These are phyloP conservation scores for Bubalus kerabau DNA, from an alignment of 2,113 vertebrate genomes.

Conservation along the genomic window DNA sequence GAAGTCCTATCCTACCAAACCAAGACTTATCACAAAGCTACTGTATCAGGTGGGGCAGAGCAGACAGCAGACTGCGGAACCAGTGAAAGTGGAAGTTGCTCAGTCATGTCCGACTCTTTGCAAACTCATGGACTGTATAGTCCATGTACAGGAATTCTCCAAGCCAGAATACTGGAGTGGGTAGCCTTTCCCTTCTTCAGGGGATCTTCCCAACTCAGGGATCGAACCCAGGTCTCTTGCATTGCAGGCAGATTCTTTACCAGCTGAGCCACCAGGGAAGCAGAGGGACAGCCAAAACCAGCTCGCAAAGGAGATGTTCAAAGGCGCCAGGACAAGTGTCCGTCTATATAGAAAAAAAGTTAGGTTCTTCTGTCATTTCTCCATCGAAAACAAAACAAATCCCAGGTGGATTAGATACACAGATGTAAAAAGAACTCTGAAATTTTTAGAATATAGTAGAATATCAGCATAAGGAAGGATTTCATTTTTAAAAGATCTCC, in stretches of 20 bases:
- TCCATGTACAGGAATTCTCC: background rate
- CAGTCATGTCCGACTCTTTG: background rate
- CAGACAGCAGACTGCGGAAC: background rate
- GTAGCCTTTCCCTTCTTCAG: background rate
- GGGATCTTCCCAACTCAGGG: background rate
- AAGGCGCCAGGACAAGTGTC: background rate
- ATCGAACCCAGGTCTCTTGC: background rate
- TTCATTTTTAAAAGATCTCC: background rate
- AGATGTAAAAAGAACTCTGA: background rate
- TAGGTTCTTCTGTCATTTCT: background rate
- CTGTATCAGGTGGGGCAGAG: background rate
- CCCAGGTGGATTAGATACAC: background rate
- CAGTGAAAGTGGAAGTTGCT: background rate
- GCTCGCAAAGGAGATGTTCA: background rate
- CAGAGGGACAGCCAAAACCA: background rate
- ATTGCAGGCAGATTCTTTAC: background rate
- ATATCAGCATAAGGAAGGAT: background rate
- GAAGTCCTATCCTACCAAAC: background rate
- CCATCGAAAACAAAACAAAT: background rate
- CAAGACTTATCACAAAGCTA: background rate
- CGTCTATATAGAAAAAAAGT: background rate
- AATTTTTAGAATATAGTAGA: background rate
- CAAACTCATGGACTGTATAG: background rate
- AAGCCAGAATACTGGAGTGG: background rate
- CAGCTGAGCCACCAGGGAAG: background rate